These are phyloP conservation scores for Tachypleus tridentatus DNA, from an alignment of 1,140 invertebrate species.

Conservation along the genomic window DNA sequence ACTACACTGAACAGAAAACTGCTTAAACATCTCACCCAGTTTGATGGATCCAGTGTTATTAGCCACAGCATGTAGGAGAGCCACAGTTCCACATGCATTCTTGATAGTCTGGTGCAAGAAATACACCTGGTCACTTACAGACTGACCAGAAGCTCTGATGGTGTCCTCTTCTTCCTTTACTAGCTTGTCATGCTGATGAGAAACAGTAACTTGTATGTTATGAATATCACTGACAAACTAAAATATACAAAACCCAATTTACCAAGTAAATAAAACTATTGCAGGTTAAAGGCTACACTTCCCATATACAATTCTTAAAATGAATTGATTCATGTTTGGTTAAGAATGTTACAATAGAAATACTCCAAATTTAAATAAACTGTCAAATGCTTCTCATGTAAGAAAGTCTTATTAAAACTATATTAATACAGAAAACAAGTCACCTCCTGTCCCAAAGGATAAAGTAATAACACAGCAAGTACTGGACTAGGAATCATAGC, in stretches of 20 bases:
- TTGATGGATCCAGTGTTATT: conserved; percentile 39
- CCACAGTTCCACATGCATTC: conserved; percentile 94
- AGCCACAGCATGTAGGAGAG: conserved; percentile 62
- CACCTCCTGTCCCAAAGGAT: conserved; percentile 66
- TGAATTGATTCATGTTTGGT: neutral
- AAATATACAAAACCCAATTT: conserved; percentile 2
- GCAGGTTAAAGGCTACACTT: conserved; percentile 1
- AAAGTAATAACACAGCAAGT: conserved; percentile 69
- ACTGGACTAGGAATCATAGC: conserved; percentile 72
- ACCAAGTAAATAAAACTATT: conserved; percentile 7
- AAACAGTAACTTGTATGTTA: conserved; percentile 47
- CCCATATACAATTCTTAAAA: neutral
- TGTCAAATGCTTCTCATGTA: neutral
- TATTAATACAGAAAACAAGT: neutral
- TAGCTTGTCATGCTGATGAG: conserved; percentile 42
- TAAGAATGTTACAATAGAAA: neutral
- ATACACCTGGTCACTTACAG: conserved; percentile 51
- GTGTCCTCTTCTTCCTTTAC: conserved; percentile 42
- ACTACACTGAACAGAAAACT: neutral
- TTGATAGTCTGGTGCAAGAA: conserved; percentile 84
- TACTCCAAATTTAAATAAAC: neutral
- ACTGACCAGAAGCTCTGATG: conserved; percentile 35
- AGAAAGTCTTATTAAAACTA: neutral
- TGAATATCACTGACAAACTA: conserved; percentile 1
- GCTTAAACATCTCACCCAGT: conserved; percentile 23